A percentile compares a stretch with the other conserved stretches of the same genome.
phyloP scores from a whole-genome alignment of 1,140 invertebrate species.

The Drosophila ficusphila region DNA sequence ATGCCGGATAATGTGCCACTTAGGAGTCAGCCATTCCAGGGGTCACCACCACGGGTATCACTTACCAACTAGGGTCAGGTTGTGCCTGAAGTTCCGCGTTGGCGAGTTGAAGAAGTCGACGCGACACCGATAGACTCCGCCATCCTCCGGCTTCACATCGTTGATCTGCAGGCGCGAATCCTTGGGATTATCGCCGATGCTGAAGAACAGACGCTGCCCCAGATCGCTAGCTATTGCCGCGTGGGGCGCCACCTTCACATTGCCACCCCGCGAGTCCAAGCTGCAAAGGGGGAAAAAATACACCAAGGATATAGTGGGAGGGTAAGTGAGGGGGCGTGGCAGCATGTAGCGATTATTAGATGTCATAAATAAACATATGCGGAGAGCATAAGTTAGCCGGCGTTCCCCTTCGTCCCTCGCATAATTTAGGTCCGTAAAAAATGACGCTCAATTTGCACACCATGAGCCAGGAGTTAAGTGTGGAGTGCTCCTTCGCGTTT shows the following conservation, averaged over 20 bases:
- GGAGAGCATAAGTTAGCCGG: constrained; percentile 59
- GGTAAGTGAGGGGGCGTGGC: constrained; percentile 58
- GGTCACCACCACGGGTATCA: constrained; percentile 17
- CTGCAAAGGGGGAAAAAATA: constrained; percentile 85
- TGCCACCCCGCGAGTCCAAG: constrained; percentile 90
- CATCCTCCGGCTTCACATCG: constrained; percentile 89
- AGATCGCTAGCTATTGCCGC: constrained; percentile 91
- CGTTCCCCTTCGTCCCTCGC: constrained; percentile 31
- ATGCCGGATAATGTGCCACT: not conserved
- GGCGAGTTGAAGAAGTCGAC: constrained; percentile 94
- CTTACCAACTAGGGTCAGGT: constrained; percentile 94
- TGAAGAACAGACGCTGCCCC: constrained; percentile 90
- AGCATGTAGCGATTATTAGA: constrained; percentile 69
- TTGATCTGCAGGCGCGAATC: constrained; percentile 90
- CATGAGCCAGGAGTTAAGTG: constrained; percentile 44
- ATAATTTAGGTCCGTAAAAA: constrained; percentile 79
- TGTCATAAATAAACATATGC: constrained; percentile 82
- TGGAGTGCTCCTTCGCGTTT: constrained; percentile 18
- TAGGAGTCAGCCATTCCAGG: not conserved
- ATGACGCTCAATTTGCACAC: constrained; percentile 72
- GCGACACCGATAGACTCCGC: constrained; percentile 92
- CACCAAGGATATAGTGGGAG: constrained; percentile 60
- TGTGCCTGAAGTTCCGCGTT: constrained; percentile 92
- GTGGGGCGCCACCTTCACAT: constrained; percentile 87
- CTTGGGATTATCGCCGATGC: constrained; percentile 88